Evolutionary conservation across 2,113 vertebrate species (phyloP).

Genomic region (Loxodonta africana): DNA sequence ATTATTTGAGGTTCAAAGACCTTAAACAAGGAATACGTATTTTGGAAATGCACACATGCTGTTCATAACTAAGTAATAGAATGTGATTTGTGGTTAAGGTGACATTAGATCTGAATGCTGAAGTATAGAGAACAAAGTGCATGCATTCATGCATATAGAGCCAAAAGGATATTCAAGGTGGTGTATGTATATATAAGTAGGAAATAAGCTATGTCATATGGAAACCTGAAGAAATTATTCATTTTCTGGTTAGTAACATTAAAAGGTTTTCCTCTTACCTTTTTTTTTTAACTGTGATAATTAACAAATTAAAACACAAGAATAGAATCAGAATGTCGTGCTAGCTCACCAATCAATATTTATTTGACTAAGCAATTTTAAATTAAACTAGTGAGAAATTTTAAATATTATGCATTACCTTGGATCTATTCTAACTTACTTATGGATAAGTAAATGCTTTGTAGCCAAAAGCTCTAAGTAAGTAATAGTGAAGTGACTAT

Average conservation of each 20-base stretch:
- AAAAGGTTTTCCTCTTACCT: neutral
- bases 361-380: neutral
- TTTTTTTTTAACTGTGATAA: neutral
- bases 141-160: neutral
- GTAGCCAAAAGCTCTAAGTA: neutral
- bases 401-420: neutral
- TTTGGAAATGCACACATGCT: neutral
- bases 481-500: neutral
- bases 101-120: neutral
- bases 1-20: neutral
- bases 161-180: neutral
- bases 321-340: neutral
- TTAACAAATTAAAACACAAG: neutral
- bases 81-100: neutral
- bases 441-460: conserved; percentile 3
- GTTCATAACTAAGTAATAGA: neutral
- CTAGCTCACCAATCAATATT: neutral
- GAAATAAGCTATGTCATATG: neutral
- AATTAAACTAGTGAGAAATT: neutral
- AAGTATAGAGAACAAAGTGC: neutral
- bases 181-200: neutral
- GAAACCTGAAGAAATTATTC: neutral
- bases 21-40: neutral
- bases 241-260: neutral
- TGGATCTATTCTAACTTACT: neutral